Conservation (phyloP, 35 echinoderm and acorn worm species). For the Holothuria glaberrima region DNA sequence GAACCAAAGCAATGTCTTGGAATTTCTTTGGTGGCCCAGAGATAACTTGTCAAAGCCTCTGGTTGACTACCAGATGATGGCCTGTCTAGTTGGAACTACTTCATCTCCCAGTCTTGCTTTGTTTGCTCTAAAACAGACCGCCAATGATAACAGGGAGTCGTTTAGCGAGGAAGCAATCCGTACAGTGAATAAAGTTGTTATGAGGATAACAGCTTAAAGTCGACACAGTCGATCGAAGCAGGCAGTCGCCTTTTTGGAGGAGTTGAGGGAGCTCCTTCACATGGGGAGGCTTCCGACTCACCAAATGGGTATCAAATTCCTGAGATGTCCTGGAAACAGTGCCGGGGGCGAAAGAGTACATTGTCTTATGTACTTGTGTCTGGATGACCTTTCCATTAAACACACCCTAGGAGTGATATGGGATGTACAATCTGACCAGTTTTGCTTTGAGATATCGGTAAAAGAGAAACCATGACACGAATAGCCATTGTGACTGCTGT, state of each 20-base stretch:
- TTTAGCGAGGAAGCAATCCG: background rate
- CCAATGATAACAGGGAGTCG: background rate
- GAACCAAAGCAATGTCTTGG: conserved; percentile 37
- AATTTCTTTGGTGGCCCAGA: conserved; percentile 41
- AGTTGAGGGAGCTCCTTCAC: conserved; percentile 15
- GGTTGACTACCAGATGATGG: conserved; percentile 13
- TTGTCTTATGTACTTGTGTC: background rate
- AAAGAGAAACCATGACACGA: conserved; percentile 57
- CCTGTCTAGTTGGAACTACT: background rate
- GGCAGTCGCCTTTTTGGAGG: conserved; percentile 54
- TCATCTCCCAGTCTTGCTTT: background rate
- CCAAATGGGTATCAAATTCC: background rate
- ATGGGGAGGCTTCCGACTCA: background rate
- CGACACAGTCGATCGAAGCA: conserved; percentile 38
- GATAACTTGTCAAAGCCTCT: background rate
- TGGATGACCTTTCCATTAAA: background rate
- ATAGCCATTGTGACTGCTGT: conserved; percentile 52
- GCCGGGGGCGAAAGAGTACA: conserved; percentile 37
- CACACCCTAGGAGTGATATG: background rate
- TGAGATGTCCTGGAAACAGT: conserved; percentile 52
- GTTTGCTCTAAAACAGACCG: background rate
- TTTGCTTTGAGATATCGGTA: conserved; percentile 53
- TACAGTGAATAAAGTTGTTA: conserved; percentile 56
- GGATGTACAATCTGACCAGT: conserved; percentile 15
- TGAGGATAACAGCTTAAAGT: conserved; percentile 63